Evolutionary conservation across 2,797 vertebrate species (phyloP).

Genomic region (Urosaurus nigricauda): DNA sequence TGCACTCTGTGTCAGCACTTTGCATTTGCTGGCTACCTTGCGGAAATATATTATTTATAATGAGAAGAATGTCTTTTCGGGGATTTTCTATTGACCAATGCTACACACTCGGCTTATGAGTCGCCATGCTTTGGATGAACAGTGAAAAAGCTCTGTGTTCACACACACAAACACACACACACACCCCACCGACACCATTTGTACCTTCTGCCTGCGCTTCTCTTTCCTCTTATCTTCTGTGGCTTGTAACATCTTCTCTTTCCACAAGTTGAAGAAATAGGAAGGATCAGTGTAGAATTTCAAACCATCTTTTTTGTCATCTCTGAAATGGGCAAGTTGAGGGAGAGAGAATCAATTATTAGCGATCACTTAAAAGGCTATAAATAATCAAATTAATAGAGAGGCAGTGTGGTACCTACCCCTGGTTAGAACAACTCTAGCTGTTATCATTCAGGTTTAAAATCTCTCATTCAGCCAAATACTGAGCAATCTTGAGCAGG

Average conservation of each 20-base stretch:
- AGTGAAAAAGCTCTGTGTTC: not conserved
- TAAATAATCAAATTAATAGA: not conserved
- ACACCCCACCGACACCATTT: too few relatives aligned
- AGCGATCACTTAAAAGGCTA: not conserved
- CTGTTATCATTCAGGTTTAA: not conserved
- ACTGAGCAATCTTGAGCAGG: not conserved
- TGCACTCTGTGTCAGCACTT: too few relatives aligned
- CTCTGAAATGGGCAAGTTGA: slow-evolving; percentile 74
- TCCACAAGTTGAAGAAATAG: slow-evolving; percentile 95
- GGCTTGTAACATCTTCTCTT: slow-evolving; percentile 94
- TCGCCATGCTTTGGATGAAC: not conserved
- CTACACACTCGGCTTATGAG: too few relatives aligned
- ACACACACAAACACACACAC: too few relatives aligned
- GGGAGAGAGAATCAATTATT: not conserved
- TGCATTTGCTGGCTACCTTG: too few relatives aligned
- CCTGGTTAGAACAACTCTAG: not conserved
- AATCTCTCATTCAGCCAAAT: not conserved
- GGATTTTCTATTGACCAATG: too few relatives aligned
- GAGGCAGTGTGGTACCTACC: too few relatives aligned
- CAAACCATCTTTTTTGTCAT: slow-evolving; percentile 91
- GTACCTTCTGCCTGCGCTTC: slow-evolving; percentile 91
- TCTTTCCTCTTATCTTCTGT: slow-evolving; percentile 94
- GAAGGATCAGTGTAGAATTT: slow-evolving; percentile 94
- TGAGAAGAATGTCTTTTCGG: too few relatives aligned
- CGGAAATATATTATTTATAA: too few relatives aligned